These are phyloP conservation scores for Diabrotica virgifera DNA, from an alignment of 1,140 invertebrate species.

Conservation along the genomic window DNA sequence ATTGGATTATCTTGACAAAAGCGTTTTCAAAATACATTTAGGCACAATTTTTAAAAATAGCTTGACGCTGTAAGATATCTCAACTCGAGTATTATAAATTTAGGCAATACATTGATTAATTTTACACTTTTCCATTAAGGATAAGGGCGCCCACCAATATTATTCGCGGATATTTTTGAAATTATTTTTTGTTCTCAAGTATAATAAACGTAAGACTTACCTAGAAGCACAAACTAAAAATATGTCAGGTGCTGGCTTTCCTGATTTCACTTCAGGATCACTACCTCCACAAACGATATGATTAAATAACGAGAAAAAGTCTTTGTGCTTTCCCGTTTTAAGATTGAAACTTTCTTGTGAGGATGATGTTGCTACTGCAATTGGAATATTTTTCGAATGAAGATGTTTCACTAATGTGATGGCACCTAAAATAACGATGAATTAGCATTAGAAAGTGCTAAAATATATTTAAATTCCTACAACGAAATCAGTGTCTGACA, in stretches of 20 bases:
- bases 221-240: constrained; percentile 81
- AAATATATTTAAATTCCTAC: no score
- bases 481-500: no score
- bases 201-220: constrained; percentile 60
- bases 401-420: constrained; percentile 79
- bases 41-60: no score
- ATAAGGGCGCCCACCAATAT: constrained; percentile 50
- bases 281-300: constrained; percentile 82
- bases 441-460: no score
- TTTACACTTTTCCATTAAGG: background rate
- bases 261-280: constrained; percentile 84
- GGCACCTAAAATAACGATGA: constrained; percentile 60
- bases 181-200: no score
- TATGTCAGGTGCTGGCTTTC: constrained; percentile 93
- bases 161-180: constrained; percentile 32
- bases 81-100: no score
- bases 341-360: constrained; percentile 69
- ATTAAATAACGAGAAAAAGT: constrained; percentile 74
- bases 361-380: constrained; percentile 88
- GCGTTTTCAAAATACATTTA: no score
- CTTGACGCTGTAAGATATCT: no score
- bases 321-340: constrained; percentile 73
- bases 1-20: no score
- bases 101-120: no score
- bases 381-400: constrained; percentile 72